Evolutionary conservation across 2,797 vertebrate genomes (phyloP).

Genomic region (Cyprinodon diabolis): DNA sequence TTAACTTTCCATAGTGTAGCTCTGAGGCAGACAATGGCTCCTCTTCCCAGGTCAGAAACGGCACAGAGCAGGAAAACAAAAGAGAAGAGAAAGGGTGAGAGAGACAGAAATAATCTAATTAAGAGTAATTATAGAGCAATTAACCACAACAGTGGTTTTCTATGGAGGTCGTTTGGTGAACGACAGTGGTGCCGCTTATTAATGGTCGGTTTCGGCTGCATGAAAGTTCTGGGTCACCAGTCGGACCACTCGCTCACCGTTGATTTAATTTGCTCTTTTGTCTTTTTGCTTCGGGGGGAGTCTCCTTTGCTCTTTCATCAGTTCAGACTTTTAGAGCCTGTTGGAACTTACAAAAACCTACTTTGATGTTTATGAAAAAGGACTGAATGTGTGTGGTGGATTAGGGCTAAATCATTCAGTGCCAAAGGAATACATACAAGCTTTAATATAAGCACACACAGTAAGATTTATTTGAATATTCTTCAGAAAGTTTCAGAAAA

Average conservation of each 20-base stretch:
- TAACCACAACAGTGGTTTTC: constrained; percentile 71
- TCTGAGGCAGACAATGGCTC: constrained; percentile 57
- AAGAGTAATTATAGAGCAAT: constrained; percentile 78
- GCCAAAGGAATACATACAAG: not conserved
- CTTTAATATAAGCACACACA: not conserved
- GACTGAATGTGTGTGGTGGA: not conserved
- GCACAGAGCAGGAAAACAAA: constrained; percentile 35
- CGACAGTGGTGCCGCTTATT: constrained; percentile 11
- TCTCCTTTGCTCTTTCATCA: constrained; percentile 3
- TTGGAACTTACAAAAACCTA: not conserved
- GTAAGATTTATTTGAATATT: not conserved
- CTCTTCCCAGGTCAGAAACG: constrained; percentile 38
- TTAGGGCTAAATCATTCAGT: too few relatives aligned
- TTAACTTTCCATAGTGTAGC: constrained; percentile 63
- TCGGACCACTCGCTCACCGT: constrained; percentile 13
- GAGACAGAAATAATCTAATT: constrained; percentile 80
- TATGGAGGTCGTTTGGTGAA: constrained; percentile 34
- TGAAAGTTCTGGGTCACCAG: constrained; percentile 30
- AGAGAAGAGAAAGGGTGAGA: constrained; percentile 35
- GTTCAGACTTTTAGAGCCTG: constrained; percentile 3
- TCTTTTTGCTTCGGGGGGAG: not conserved
- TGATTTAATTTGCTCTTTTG: constrained; percentile 6
- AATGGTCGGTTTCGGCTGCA: constrained; percentile 28
- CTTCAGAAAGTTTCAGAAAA: not conserved
- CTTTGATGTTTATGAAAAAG: not conserved